Evolutionary conservation across 2,113 vertebrate genomes (phyloP), one percentile per base, ranked within the genome.

Genomic region (Proterorhinus semilunaris): DNA sequence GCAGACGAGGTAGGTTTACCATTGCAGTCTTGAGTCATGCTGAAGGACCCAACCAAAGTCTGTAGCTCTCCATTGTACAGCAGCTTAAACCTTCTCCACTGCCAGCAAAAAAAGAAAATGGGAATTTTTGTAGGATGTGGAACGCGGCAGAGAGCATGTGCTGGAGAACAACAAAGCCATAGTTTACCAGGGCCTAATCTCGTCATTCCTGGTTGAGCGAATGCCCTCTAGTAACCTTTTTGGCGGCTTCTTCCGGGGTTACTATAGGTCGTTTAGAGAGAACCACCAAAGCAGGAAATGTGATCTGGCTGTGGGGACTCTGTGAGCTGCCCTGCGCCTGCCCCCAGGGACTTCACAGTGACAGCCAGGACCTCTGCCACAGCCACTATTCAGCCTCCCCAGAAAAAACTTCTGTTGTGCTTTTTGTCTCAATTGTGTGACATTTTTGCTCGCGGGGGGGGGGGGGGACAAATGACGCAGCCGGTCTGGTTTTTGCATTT

Each of bases 191-290:
- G 49, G 63, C 63, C 64, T 62, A 50, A 83, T 69, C 64, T 75
- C 10, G 79, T 67, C 49, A 50, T 17, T 70, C 68, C 8, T 54
- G 46, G 4, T 62, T 65, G 69, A 77, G 72, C 46, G 9, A 50
- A 74, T 92, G 95, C 74, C 95, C 94, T 89, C 70, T 86, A 95
- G 94, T 99, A 98, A 98, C 96, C 95, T 76, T 72, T 64, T 55
- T 36, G 17, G 1, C 9, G 1, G 66, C 70, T 65, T 6, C 62
- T 71, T 68, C 74, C 43, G 61, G 91, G 94, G 95, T 97, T 98
- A 98, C 92, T 97, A 49, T 75, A 94, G 96, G 94, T 96, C 94
- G 77, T 81, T 79, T 67, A 66, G 82, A 89, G 83, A 89, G 61
- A 68, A 69, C 89, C 84, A 67, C 88, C 87, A 91, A 42, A 87